Conservation (phyloP, 1,140 invertebrate genomes). For the Drosophila navojoa region DNA sequence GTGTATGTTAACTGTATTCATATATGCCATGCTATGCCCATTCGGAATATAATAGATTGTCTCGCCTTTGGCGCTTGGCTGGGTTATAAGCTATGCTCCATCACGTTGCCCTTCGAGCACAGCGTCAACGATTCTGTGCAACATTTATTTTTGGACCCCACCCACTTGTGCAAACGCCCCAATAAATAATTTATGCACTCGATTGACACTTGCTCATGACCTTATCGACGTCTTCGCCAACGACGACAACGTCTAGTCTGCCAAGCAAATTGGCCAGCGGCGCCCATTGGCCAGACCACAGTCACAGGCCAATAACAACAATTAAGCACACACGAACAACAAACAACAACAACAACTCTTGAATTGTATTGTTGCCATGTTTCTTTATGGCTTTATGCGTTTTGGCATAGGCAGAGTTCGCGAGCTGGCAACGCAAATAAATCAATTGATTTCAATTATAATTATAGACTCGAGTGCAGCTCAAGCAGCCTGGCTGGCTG, state of each 20-base stretch:
- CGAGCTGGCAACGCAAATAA: slow-evolving; percentile 68
- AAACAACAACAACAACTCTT: slow-evolving; percentile 31
- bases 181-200: slow-evolving; percentile 74
- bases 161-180: slow-evolving; percentile 23
- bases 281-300: slow-evolving; percentile 36
- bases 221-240: slow-evolving; percentile 68
- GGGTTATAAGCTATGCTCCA: slow-evolving; percentile 12
- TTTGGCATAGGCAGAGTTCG: slow-evolving; percentile 68
- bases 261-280: slow-evolving; percentile 59
- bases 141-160: slow-evolving; percentile 22
- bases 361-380: slow-evolving; percentile 79
- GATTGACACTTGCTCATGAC: slow-evolving; percentile 81
- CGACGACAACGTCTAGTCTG: slow-evolving; percentile 34
- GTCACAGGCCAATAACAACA: slow-evolving; percentile 73
- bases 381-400: slow-evolving; percentile 82
- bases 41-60: slow-evolving; percentile 15
- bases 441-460: slow-evolving; percentile 83
- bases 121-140: slow-evolving; percentile 25
- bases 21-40: not conserved
- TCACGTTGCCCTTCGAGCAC: slow-evolving; percentile 37
- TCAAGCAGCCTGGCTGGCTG: not conserved
- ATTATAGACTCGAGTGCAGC: slow-evolving; percentile 70
- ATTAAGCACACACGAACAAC: slow-evolving; percentile 66
- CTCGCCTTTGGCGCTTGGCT: not conserved
- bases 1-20: not conserved